Conservation (phyloP, 2,797 vertebrate genomes). For the Ceryle rudis region DNA sequence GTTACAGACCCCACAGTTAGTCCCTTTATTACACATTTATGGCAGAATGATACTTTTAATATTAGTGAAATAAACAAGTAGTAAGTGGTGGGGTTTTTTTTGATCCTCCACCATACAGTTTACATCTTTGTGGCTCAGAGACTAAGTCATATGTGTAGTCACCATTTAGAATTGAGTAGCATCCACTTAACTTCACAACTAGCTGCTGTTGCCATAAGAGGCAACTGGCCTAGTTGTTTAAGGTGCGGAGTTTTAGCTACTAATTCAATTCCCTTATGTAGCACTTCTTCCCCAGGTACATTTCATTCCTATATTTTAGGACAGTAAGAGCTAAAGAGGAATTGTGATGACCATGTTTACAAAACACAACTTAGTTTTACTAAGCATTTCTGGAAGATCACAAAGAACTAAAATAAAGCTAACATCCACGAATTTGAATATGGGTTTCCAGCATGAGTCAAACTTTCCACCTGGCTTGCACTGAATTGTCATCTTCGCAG, state of each 20-base stretch:
- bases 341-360: not conserved
- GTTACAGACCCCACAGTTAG: not conserved
- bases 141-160: not conserved
- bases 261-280: not conserved
- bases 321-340: constrained; percentile 2
- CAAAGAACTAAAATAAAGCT: constrained; percentile 7
- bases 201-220: not conserved
- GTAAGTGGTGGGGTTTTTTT: not conserved
- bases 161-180: not conserved
- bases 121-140: not conserved
- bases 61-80: not conserved
- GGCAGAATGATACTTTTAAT: not conserved
- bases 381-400: not conserved
- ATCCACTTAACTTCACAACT: constrained; percentile 9
- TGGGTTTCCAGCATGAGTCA: not conserved
- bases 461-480: constrained; percentile 18
- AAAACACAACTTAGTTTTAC: not conserved
- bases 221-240: not conserved
- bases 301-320: not conserved
- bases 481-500: constrained; percentile 47
- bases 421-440: not conserved
- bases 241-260: not conserved
- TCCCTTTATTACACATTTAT: not conserved
- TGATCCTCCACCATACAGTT: not conserved
- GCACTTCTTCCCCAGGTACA: not conserved